phyloP scores from a whole-genome alignment of 1,140 invertebrate species.

The Drosophila saltans region DNA sequence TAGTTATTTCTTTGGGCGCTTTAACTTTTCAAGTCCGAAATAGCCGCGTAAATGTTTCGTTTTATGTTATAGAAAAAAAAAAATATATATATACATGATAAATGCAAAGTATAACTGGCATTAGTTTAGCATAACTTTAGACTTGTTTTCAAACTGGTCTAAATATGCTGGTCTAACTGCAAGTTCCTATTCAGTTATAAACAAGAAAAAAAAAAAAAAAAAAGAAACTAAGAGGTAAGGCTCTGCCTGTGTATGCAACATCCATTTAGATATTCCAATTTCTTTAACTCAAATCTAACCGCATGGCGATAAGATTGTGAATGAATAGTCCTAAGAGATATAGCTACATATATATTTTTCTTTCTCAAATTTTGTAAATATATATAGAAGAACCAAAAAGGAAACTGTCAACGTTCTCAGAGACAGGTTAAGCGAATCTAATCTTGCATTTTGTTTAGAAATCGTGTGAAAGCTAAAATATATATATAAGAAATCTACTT shows the following conservation, averaged over 20 bases:
- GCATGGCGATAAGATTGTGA: conserved; percentile 44
- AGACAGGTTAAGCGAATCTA: background rate
- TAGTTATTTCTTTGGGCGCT: conserved; percentile 72
- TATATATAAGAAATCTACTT: background rate
- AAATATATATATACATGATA: conserved; percentile 14
- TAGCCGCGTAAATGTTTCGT: conserved; percentile 83
- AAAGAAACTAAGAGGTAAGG: conserved; percentile 61
- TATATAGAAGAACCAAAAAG: background rate
- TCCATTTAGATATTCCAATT: conserved; percentile 49
- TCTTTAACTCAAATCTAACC: conserved; percentile 44
- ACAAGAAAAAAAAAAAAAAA: conserved; percentile 17
- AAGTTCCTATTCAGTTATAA: conserved; percentile 23
- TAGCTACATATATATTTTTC: background rate
- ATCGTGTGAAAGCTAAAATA: background rate
- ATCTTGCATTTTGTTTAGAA: conserved; percentile 46
- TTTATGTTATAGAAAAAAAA: conserved; percentile 47
- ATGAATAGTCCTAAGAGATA: conserved; percentile 11
- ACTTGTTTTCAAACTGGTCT: background rate
- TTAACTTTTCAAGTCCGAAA: conserved; percentile 83
- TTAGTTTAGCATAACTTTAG: conserved; percentile 48
- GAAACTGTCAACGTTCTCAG: background rate
- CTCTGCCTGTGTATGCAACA: conserved; percentile 55
- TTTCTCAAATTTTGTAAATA: conserved; percentile 26
- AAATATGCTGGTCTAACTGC: conserved; percentile 55
- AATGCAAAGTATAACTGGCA: conserved; percentile 34